These are phyloP conservation scores for Tyrophagus putrescentiae DNA, from an alignment of 1,140 invertebrate species.

Conservation along the genomic window DNA sequence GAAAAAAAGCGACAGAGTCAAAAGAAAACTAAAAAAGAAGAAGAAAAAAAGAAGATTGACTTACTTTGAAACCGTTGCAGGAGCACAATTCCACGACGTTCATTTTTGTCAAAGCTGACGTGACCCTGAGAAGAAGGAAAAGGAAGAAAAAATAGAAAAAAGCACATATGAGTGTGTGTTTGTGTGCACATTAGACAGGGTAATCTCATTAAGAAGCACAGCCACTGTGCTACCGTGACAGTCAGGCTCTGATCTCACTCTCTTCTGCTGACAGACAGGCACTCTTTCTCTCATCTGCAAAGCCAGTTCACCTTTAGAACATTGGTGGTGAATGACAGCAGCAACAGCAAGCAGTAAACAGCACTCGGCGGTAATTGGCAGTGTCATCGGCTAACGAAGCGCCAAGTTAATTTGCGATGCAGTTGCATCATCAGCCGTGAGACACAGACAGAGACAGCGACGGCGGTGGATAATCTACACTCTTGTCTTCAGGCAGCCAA, in stretches of 20 bases:
- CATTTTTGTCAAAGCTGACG: constrained; percentile 85
- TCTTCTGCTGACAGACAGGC: too few species aligned
- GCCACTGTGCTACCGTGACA: not conserved
- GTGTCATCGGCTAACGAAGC: too few species aligned
- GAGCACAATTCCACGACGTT: constrained; percentile 79
- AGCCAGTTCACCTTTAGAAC: too few species aligned
- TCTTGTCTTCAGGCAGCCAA: too few species aligned
- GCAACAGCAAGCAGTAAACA: too few species aligned
- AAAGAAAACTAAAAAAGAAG: not conserved
- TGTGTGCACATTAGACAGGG: not conserved
- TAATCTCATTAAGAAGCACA: constrained; percentile 17
- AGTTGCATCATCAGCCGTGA: too few species aligned
- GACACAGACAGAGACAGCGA: too few species aligned
- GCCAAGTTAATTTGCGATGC: too few species aligned
- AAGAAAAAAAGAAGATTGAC: constrained; percentile 1
- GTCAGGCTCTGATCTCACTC: not conserved
- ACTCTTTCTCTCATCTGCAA: too few species aligned
- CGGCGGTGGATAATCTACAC: too few species aligned
- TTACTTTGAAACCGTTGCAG: constrained; percentile 80
- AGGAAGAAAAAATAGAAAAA: constrained; percentile 20
- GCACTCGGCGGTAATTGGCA: too few species aligned
- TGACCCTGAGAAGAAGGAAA: constrained; percentile 51
- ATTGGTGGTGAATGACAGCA: too few species aligned
- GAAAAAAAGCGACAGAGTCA: constrained; percentile 7
- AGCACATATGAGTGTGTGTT: not conserved